phyloP scores from a whole-genome alignment of 1,140 invertebrate species.

The Sweltsa coloradensis region DNA sequence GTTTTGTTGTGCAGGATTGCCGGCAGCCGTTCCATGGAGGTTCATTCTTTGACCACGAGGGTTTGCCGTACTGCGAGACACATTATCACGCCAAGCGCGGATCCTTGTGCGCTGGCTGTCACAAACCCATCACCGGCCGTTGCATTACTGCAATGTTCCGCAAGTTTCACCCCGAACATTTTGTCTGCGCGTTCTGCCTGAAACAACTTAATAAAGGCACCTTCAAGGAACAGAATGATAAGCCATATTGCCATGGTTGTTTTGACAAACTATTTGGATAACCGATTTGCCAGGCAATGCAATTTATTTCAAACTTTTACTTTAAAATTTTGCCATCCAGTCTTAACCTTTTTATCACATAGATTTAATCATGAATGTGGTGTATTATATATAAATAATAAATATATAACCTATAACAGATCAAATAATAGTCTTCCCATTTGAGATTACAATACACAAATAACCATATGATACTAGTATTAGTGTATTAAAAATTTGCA shows the following conservation, averaged over 20 bases:
- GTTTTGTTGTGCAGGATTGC: conserved; percentile 60
- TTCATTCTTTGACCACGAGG: conserved; percentile 93
- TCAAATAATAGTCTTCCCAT: no score
- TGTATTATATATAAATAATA: neutral
- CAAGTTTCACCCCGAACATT: conserved; percentile 98
- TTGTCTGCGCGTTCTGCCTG: conserved; percentile 95
- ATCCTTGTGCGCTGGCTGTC: conserved; percentile 92
- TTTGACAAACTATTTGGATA: conserved; percentile 94
- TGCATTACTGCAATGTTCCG: conserved; percentile 98
- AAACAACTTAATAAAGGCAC: conserved; percentile 96
- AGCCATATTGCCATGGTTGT: conserved; percentile 95
- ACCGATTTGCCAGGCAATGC: no score
- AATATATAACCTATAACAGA: neutral
- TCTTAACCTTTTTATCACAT: neutral
- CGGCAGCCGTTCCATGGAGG: conserved; percentile 84
- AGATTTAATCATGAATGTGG: neutral
- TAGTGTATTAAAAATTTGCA: no score
- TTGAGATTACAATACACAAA: no score
- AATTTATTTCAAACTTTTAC: neutral
- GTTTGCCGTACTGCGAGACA: conserved; percentile 92
- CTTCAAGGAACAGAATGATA: conserved; percentile 96
- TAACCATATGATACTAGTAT: no score
- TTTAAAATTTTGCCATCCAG: conserved; percentile 1
- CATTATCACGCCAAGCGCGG: conserved; percentile 96
- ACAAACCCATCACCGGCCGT: conserved; percentile 91